phyloP scores from a whole-genome alignment of 2,888 invertebrate genomes.

The Tinea pellionella region DNA sequence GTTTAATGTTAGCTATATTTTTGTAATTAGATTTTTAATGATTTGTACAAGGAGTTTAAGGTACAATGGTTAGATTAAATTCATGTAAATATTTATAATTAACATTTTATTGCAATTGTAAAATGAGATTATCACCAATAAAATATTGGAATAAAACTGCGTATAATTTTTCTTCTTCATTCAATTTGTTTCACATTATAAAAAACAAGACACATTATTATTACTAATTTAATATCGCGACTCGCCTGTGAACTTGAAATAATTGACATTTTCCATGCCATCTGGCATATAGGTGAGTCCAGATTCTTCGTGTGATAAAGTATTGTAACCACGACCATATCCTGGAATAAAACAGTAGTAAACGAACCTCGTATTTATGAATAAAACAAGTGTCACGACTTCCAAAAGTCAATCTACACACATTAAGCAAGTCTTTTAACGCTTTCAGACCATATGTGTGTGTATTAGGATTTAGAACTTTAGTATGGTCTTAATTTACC shows the following conservation, averaged over 20 bases:
- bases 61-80: conserved; percentile 58
- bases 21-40: conserved; percentile 35
- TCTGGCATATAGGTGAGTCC: conserved; percentile 75
- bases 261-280: conserved; percentile 65
- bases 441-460: too few species aligned
- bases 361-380: too few species aligned
- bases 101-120: conserved; percentile 58
- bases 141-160: conserved; percentile 32
- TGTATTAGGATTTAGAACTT: too few species aligned
- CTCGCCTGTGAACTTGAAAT: background rate
- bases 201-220: background rate
- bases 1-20: conserved; percentile 48
- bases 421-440: too few species aligned
- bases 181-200: background rate
- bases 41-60: conserved; percentile 26
- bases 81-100: conserved; percentile 61
- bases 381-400: too few species aligned
- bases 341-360: too few species aligned
- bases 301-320: conserved; percentile 63
- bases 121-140: conserved; percentile 67
- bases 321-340: conserved; percentile 73
- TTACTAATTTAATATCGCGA: too few species aligned
- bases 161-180: conserved; percentile 20
- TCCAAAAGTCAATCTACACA: too few species aligned
- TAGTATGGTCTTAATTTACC: conserved; percentile 47